phyloP scores from a whole-genome alignment of 2,888 invertebrate species.

The Cryptosula pallasiana region DNA sequence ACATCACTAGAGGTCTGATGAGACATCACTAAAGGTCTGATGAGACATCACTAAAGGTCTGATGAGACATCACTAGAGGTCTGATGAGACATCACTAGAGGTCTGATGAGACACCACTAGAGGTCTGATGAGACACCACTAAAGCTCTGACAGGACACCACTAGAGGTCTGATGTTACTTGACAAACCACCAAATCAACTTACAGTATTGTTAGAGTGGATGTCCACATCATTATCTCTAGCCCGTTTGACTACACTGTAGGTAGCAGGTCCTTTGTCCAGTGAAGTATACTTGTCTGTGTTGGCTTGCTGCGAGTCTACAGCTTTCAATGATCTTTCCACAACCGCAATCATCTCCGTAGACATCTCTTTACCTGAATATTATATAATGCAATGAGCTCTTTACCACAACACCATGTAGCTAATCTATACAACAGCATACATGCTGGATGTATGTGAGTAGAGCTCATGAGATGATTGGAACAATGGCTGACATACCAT shows the following conservation, averaged over 20 bases:
- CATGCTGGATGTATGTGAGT: neutral
- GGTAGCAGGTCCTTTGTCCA: constrained; percentile 53
- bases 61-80: too few species aligned
- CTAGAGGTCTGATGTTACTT: too few species aligned
- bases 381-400: neutral
- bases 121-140: too few species aligned
- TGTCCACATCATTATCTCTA: constrained; percentile 55
- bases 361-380: constrained; percentile 46
- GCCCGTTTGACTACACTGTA: constrained; percentile 55
- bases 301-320: constrained; percentile 54
- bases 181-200: constrained; percentile 10
- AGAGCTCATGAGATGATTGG: too few species aligned
- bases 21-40: too few species aligned
- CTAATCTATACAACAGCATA: neutral
- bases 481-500: too few species aligned
- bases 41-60: too few species aligned
- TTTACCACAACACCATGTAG: neutral
- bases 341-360: constrained; percentile 46
- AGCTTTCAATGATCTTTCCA: constrained; percentile 53
- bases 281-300: constrained; percentile 48
- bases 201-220: constrained; percentile 55
- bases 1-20: too few species aligned
- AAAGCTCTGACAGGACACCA: too few species aligned
- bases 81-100: too few species aligned
- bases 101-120: too few species aligned